These are phyloP conservation scores for Sebastiscus albofasciatus DNA, from an alignment of 2,797 vertebrate species.

Conservation along the genomic window DNA sequence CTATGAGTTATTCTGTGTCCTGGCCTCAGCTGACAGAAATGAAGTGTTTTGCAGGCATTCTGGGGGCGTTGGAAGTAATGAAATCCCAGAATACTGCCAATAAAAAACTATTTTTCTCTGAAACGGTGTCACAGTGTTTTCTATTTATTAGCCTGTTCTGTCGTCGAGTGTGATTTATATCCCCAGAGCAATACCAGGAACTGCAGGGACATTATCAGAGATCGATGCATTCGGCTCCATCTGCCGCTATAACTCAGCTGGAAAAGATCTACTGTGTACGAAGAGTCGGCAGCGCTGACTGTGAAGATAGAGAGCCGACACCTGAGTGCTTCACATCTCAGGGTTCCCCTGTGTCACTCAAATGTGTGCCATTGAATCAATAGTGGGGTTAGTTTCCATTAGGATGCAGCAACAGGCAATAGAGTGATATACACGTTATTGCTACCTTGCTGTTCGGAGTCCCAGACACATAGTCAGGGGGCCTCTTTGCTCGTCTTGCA, in stretches of 20 bases:
- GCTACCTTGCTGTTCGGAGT: neutral
- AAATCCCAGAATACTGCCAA: constrained; percentile 60
- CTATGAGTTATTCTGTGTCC: constrained; percentile 42
- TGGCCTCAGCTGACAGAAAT: constrained; percentile 48
- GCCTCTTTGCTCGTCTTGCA: neutral
- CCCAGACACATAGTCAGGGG: neutral
- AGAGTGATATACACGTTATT: neutral
- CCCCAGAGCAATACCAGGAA: constrained; percentile 26
- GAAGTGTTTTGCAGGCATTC: constrained; percentile 37
- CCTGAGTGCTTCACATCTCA: neutral
- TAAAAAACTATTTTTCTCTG: constrained; percentile 48
- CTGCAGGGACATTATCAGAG: constrained; percentile 46
- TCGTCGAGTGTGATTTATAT: constrained; percentile 48
- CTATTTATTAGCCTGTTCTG: constrained; percentile 61
- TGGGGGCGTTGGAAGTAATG: constrained; percentile 52
- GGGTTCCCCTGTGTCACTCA: neutral
- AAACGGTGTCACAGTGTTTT: constrained; percentile 46
- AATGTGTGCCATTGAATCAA: constrained; percentile 20
- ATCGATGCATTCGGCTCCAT: constrained; percentile 60
- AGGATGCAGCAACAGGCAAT: neutral
- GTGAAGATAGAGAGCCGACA: constrained; percentile 13
- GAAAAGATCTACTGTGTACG: constrained; percentile 24
- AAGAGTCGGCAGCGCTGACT: neutral
- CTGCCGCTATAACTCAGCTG: constrained; percentile 49
- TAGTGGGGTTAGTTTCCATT: neutral